A percentile compares a stretch with the other conserved stretches of the same genome.
These are phyloP conservation scores for Paragorgia papillata DNA, from an alignment of 92 coral and sea anemone species.

Conservation along the genomic window DNA sequence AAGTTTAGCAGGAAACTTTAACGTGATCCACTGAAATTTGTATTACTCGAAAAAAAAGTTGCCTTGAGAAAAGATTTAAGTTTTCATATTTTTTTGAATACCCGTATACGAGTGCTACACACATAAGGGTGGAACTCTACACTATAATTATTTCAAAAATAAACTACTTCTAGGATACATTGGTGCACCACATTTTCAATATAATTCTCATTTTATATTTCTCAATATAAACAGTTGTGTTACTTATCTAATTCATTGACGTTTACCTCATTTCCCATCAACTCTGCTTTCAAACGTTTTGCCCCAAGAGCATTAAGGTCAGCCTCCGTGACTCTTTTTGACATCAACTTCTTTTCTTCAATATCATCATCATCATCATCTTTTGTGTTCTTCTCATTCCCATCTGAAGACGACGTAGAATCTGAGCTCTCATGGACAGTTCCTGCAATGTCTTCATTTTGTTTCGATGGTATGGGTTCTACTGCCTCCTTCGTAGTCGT, in stretches of 20 bases:
- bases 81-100: too few species aligned
- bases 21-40: too few species aligned
- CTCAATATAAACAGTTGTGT: too few species aligned
- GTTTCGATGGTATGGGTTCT: constrained; percentile 24
- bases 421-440: constrained; percentile 44
- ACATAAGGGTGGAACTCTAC: too few species aligned
- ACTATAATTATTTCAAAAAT: too few species aligned
- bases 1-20: too few species aligned
- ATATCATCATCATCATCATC: constrained; percentile 34
- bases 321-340: constrained; percentile 72
- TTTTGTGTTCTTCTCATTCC: background rate
- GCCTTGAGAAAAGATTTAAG: too few species aligned
- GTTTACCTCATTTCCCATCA: constrained; percentile 94
- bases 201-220: too few species aligned
- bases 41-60: too few species aligned
- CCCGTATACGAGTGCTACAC: too few species aligned
- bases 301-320: constrained; percentile 97
- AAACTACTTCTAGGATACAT: too few species aligned
- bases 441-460: constrained; percentile 25
- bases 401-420: constrained; percentile 50
- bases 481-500: constrained; percentile 20
- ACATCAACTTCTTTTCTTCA: constrained; percentile 20
- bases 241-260: background rate
- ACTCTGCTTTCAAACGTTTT: constrained; percentile 83
- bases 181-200: too few species aligned